These are phyloP conservation scores for Hyalella azteca DNA, from an alignment of 2,888 invertebrate species.

Conservation along the genomic window DNA sequence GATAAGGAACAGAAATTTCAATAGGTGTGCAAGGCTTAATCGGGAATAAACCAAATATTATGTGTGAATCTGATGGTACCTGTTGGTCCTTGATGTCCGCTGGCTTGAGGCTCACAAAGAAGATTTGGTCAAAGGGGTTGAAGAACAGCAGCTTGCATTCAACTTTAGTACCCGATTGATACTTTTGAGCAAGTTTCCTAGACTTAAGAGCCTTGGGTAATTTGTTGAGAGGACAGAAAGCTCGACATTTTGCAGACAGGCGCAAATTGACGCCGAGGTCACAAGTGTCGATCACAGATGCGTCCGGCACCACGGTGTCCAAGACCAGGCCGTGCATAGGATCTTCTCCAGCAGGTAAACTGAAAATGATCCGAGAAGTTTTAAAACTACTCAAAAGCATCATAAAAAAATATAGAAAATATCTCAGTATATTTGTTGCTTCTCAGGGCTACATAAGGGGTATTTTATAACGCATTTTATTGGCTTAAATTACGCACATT, in stretches of 20 bases:
- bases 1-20: too few relatives aligned
- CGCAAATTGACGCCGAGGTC: not conserved
- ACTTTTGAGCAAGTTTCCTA: not conserved
- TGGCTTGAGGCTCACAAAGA: slow-evolving; percentile 6
- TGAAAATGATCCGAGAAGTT: too few relatives aligned
- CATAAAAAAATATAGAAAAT: too few relatives aligned
- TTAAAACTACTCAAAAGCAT: too few relatives aligned
- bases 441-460: too few relatives aligned
- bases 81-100: not conserved
- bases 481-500: too few relatives aligned
- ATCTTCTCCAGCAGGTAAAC: not conserved
- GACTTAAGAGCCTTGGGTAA: not conserved
- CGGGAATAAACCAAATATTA: too few relatives aligned
- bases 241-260: not conserved
- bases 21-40: too few relatives aligned
- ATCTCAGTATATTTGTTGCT: too few relatives aligned
- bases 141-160: not conserved
- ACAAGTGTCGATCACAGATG: not conserved
- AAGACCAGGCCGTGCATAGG: not conserved
- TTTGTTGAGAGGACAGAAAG: not conserved
- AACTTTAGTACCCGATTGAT: not conserved
- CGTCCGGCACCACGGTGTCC: not conserved
- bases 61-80: too few relatives aligned
- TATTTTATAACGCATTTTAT: too few relatives aligned
- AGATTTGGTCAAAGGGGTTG: slow-evolving; percentile 16